Evolutionary conservation across 2,888 invertebrate genomes (phyloP).

Genomic region (Gymnosoma rotundatum): DNA sequence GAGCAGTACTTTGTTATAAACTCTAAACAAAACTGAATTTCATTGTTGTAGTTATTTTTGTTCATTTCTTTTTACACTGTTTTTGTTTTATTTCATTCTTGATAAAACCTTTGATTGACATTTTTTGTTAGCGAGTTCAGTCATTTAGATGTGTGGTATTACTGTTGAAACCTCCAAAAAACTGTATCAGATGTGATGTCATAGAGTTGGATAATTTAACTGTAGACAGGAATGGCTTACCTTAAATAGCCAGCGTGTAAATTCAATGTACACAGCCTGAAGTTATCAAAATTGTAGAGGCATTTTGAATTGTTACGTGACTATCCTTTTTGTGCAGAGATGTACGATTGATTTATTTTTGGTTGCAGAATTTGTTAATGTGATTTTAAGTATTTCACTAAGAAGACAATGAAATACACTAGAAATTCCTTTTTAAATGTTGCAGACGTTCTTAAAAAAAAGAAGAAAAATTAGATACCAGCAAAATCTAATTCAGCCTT

Average conservation of each 20-base stretch:
- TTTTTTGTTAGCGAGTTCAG: constrained; percentile 48
- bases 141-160: constrained; percentile 55
- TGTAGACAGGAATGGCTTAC: background rate
- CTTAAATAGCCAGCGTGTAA: background rate
- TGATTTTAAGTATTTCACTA: too few relatives aligned
- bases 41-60: constrained; percentile 33
- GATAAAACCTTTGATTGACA: constrained; percentile 67
- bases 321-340: too few relatives aligned
- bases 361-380: too few relatives aligned
- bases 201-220: constrained; percentile 26
- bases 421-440: too few relatives aligned
- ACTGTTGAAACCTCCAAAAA: constrained; percentile 40
- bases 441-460: too few relatives aligned
- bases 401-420: too few relatives aligned
- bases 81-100: constrained; percentile 39
- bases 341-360: too few relatives aligned
- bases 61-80: background rate
- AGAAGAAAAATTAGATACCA: too few relatives aligned
- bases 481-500: too few relatives aligned
- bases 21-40: background rate
- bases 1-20: constrained; percentile 14
- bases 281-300: too few relatives aligned
- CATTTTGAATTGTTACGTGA: too few relatives aligned
- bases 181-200: constrained; percentile 43
- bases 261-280: too few relatives aligned